Percentiles rank a stretch among this genome's conserved stretches.
These are phyloP conservation scores for Sinhomidia bicolor DNA, from an alignment of 2,888 invertebrate genomes.

Conservation along the genomic window DNA sequence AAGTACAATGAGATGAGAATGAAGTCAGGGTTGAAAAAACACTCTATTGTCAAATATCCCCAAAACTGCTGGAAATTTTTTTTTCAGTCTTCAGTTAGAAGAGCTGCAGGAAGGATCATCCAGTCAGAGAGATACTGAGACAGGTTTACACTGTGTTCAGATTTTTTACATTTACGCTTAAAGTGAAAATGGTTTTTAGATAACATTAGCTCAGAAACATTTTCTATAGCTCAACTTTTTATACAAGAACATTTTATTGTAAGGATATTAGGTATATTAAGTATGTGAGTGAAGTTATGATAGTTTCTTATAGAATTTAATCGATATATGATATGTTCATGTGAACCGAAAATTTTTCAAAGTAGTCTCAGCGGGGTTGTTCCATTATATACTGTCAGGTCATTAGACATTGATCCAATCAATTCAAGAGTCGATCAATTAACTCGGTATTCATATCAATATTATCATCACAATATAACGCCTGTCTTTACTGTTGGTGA, in stretches of 20 bases:
- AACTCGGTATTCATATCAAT: constrained; percentile 45
- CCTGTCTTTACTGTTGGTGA: not conserved
- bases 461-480: not conserved
- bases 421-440: constrained; percentile 66
- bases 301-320: no score
- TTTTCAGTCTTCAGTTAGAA: constrained; percentile 63
- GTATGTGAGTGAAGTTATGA: no score
- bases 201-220: no score
- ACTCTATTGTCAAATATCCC: constrained; percentile 65
- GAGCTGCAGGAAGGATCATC: constrained; percentile 59
- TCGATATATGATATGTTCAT: no score
- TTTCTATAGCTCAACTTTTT: no score
- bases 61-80: constrained; percentile 67
- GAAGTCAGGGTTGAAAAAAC: constrained; percentile 38
- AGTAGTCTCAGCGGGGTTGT: constrained; percentile 61
- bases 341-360: not conserved
- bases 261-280: no score
- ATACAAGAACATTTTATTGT: no score
- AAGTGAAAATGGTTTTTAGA: not conserved
- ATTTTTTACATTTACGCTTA: no score
- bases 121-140: not conserved
- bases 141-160: no score
- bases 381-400: constrained; percentile 67
- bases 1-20: not conserved
- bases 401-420: constrained; percentile 73